Percentiles rank a stretch among this genome's conserved stretches.
phyloP scores from a whole-genome alignment of 2,113 vertebrate genomes.

The Semnornis frantzii region DNA sequence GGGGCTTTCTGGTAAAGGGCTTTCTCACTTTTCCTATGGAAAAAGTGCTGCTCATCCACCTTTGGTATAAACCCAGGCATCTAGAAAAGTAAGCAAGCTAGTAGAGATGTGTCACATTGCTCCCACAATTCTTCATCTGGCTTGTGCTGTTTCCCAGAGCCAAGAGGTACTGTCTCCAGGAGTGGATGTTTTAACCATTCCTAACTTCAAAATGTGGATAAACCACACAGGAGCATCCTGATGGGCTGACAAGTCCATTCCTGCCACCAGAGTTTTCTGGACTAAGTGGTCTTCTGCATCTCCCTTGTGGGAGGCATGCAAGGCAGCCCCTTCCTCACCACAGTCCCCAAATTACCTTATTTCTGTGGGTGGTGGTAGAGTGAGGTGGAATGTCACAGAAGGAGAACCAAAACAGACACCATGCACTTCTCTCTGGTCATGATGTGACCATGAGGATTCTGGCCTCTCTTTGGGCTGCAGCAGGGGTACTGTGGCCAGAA shows the following conservation, averaged over 20 bases:
- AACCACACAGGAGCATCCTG: neutral
- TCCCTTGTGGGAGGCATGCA: neutral
- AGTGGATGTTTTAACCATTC: neutral
- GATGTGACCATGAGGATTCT: neutral
- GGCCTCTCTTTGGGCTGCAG: neutral
- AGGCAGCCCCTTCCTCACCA: neutral
- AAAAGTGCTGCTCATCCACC: neutral
- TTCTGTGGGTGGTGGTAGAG: neutral
- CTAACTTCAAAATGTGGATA: neutral
- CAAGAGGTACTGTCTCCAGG: neutral
- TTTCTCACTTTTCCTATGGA: neutral
- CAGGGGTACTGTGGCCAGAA: neutral
- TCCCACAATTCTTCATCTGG: neutral
- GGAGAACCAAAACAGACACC: neutral
- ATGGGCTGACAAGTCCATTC: neutral
- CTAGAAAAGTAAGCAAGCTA: neutral
- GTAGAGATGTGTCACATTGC: neutral
- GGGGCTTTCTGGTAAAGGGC: neutral
- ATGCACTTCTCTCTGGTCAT: rapidly evolving
- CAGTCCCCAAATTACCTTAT: neutral
- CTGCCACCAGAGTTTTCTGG: neutral
- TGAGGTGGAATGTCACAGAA: neutral
- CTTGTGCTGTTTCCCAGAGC: neutral
- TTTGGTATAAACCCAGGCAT: neutral
- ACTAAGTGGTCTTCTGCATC: neutral